These are phyloP conservation scores for Labroides dimidiatus DNA, from an alignment of 2,797 vertebrate species.

Conservation along the genomic window DNA sequence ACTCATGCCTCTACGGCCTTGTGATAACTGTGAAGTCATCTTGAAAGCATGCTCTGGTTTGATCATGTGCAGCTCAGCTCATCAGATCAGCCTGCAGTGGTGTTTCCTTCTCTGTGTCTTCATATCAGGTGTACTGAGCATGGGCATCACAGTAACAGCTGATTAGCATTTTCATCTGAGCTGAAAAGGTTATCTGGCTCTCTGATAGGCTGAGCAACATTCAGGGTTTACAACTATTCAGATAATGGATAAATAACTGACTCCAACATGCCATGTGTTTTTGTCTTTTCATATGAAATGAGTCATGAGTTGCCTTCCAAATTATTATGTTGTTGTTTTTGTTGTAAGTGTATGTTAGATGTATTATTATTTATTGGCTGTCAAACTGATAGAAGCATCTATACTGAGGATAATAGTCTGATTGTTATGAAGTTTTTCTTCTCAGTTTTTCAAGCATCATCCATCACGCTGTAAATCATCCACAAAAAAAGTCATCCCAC, in stretches of 20 bases:
- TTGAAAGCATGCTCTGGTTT: conserved; percentile 22
- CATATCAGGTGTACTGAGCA: conserved; percentile 13
- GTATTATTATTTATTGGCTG: too few species aligned
- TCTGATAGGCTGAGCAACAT: neutral
- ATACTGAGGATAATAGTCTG: too few species aligned
- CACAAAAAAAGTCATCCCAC: neutral
- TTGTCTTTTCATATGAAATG: too few species aligned
- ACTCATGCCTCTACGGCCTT: neutral
- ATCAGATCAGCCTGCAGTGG: neutral
- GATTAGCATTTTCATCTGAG: neutral
- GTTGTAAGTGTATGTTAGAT: too few species aligned
- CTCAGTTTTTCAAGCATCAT: too few species aligned
- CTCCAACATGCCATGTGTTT: neutral
- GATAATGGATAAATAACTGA: neutral
- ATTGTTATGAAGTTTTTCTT: too few species aligned
- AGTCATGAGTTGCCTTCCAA: too few species aligned
- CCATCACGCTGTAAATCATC: too few species aligned
- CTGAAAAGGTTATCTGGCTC: neutral
- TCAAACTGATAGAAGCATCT: too few species aligned
- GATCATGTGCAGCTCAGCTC: conserved; percentile 22
- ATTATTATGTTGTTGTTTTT: too few species aligned
- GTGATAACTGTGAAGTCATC: conserved; percentile 18
- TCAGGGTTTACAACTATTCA: neutral
- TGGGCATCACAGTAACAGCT: neutral
- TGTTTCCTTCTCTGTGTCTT: neutral